Evolutionary conservation across 2,113 vertebrate genomes (phyloP).

Genomic region (Rattus norvegicus): GRCr8 NC_086032.1:89891501-89892000

Average conservation of each 20-base stretch:
- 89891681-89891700: no score
- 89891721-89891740: no score
- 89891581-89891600: neutral
- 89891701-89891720: neutral
- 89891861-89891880: fast-evolving
- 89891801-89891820: neutral
- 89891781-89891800: neutral
- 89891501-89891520: no score
- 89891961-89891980: neutral
- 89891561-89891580: neutral
- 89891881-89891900: fast-evolving
- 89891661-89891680: neutral
- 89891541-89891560: neutral
- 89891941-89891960: neutral
- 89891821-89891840: neutral
- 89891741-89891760: neutral
- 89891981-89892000: neutral
- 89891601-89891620: neutral
- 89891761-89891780: neutral
- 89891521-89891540: neutral
- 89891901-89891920: neutral
- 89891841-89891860: neutral
- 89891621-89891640: neutral
- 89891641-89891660: neutral
- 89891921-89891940: neutral